Percentiles rank a stretch among this genome's conserved stretches.
These are phyloP conservation scores for Salarias fasciatus DNA, from an alignment of 2,797 vertebrate genomes.

Conservation along the genomic window DNA sequence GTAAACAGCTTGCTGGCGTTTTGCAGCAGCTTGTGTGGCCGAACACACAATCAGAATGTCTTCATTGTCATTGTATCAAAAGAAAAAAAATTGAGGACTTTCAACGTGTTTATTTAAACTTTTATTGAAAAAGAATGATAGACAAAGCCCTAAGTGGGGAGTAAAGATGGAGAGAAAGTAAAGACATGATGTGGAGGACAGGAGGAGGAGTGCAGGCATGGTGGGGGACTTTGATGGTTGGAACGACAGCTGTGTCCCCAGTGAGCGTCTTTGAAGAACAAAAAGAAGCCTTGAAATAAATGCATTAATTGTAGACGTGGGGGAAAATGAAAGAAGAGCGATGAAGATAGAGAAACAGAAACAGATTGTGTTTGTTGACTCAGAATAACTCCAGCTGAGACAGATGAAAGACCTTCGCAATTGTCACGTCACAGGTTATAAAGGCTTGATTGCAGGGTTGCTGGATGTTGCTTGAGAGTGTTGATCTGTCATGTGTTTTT, in stretches of 20 bases:
- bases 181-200: slow-evolving; percentile 32
- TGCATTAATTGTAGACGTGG: slow-evolving; percentile 63
- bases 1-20: no score
- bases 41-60: no score
- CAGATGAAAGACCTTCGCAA: slow-evolving; percentile 50
- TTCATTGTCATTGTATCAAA: no score
- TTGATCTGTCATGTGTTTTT: slow-evolving; percentile 3
- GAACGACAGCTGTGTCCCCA: slow-evolving; percentile 69
- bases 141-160: background rate
- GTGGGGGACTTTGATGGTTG: slow-evolving; percentile 65
- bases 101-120: background rate
- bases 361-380: slow-evolving; percentile 69
- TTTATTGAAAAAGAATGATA: slow-evolving; percentile 4
- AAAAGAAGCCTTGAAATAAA: slow-evolving; percentile 66
- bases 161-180: slow-evolving; percentile 9
- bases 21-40: no score
- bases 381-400: slow-evolving; percentile 58
- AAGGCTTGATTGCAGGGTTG: slow-evolving; percentile 18
- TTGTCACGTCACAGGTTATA: slow-evolving; percentile 50
- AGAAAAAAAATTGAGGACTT: no score
- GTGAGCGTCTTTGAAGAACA: slow-evolving; percentile 71
- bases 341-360: slow-evolving; percentile 55
- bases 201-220: slow-evolving; percentile 23
- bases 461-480: slow-evolving; percentile 6
- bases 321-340: slow-evolving; percentile 51